Evolutionary conservation across 1,140 invertebrate genomes (phyloP).

Genomic region (Drosophila pallidifrons): DNA sequence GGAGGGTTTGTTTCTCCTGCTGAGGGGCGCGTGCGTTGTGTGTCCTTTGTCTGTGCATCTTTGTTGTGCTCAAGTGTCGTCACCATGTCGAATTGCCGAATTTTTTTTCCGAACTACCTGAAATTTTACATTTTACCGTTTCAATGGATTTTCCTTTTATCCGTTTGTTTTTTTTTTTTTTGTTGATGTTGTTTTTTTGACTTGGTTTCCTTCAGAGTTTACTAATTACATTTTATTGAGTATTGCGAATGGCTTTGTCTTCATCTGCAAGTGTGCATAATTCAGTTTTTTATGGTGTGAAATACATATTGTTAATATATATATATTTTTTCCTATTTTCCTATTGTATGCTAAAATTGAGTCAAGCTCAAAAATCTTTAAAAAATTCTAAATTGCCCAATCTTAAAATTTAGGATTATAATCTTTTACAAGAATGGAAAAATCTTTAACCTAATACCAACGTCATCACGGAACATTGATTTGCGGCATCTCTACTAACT

Average conservation of each 20-base stretch:
- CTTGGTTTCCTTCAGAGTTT: slow-evolving; percentile 46
- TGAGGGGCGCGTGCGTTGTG: slow-evolving; percentile 67
- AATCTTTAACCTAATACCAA: too few species aligned
- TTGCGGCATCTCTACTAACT: too few species aligned
- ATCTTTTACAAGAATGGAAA: too few species aligned
- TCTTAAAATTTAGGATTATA: too few species aligned
- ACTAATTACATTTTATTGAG: slow-evolving; percentile 82
- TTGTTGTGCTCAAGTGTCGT: slow-evolving; percentile 78
- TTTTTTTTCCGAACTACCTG: slow-evolving; percentile 70
- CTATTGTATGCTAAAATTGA: too few species aligned
- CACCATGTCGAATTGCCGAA: slow-evolving; percentile 71
- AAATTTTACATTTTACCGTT: slow-evolving; percentile 47
- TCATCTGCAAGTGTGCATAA: slow-evolving; percentile 66
- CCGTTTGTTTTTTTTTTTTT: slow-evolving; percentile 12
- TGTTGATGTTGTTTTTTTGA: too few species aligned
- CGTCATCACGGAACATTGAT: too few species aligned
- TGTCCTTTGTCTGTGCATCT: slow-evolving; percentile 76
- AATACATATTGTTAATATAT: slow-evolving; percentile 17
- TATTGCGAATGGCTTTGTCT: slow-evolving; percentile 71
- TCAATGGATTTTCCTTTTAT: slow-evolving; percentile 23
- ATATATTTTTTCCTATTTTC: not conserved
- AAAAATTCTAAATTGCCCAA: too few species aligned
- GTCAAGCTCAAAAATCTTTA: too few species aligned
- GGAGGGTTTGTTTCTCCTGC: slow-evolving; percentile 39
- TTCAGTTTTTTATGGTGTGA: slow-evolving; percentile 61